These are phyloP conservation scores for Mobula birostris DNA, from an alignment of 2,113 vertebrate species.

Conservation along the genomic window DNA sequence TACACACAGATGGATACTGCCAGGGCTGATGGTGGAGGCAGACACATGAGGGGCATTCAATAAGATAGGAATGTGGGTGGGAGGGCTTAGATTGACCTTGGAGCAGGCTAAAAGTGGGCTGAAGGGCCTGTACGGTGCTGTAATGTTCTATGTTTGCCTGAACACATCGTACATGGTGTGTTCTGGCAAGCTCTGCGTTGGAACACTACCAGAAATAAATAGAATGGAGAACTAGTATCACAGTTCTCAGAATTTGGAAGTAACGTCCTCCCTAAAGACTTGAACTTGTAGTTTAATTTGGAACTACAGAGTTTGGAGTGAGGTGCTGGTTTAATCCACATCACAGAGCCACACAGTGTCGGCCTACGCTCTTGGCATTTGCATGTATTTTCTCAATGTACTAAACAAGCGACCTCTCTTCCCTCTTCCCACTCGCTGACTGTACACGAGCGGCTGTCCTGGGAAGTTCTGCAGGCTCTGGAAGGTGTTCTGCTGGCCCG, in stretches of 20 bases:
- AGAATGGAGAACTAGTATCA: neutral
- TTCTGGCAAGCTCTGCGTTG: neutral
- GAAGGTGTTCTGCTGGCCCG: slow-evolving; percentile 69
- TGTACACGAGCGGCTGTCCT: slow-evolving; percentile 48
- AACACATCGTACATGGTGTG: too few species aligned
- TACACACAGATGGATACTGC: too few species aligned
- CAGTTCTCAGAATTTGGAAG: neutral
- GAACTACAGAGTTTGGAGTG: neutral
- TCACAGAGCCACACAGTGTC: neutral
- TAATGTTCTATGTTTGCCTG: too few species aligned
- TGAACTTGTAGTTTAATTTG: neutral
- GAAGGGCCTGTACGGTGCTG: too few species aligned
- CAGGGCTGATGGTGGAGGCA: too few species aligned
- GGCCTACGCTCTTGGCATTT: slow-evolving; percentile 44
- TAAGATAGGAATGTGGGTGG: too few species aligned
- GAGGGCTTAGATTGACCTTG: too few species aligned
- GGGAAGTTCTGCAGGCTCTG: slow-evolving; percentile 65
- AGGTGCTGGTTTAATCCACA: neutral
- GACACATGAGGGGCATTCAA: too few species aligned
- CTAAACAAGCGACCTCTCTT: slow-evolving; percentile 50
- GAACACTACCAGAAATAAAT: slow-evolving; percentile 9
- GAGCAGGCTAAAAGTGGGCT: too few species aligned
- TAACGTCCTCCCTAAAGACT: neutral
- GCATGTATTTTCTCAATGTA: slow-evolving; percentile 52
- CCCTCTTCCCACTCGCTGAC: slow-evolving; percentile 46